Conservation (phyloP, 2,113 vertebrate species). For the Indri indri region DNA sequence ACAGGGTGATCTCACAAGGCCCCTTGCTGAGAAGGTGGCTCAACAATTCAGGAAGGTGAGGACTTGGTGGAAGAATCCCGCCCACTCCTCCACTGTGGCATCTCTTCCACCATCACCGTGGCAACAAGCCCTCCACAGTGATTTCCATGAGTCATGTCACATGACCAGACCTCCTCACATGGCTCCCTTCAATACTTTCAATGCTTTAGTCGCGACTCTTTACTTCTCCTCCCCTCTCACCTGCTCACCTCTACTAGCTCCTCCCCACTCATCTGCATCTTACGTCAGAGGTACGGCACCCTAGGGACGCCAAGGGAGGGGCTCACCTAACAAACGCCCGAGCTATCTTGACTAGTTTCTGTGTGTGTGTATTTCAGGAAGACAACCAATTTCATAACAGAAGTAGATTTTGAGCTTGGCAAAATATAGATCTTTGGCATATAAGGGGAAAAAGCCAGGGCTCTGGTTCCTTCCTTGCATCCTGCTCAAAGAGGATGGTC, state of each 20-base stretch:
- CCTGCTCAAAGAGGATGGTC: background rate
- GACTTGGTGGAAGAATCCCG: background rate
- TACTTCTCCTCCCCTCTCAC: background rate
- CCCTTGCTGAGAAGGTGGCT: background rate
- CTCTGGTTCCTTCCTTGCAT: background rate
- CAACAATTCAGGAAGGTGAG: background rate
- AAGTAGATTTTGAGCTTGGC: background rate
- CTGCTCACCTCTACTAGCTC: background rate
- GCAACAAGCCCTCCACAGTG: background rate
- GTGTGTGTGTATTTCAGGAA: too few species aligned
- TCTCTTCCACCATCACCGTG: background rate
- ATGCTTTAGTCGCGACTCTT: background rate
- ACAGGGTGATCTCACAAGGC: background rate
- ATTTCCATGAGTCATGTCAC: rapidly evolving
- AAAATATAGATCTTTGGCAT: background rate
- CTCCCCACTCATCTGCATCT: background rate
- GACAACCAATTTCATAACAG: background rate
- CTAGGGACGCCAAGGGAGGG: background rate
- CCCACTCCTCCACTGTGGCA: rapidly evolving
- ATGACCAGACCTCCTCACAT: background rate
- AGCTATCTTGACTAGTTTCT: background rate
- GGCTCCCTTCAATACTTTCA: background rate
- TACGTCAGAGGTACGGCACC: background rate
- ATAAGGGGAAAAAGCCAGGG: background rate
- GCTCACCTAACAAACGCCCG: background rate